Evolutionary conservation across 2,797 vertebrate genomes (phyloP), one percentile per base, ranked within the genome.

Genomic region (Accipiter badius): DNA sequence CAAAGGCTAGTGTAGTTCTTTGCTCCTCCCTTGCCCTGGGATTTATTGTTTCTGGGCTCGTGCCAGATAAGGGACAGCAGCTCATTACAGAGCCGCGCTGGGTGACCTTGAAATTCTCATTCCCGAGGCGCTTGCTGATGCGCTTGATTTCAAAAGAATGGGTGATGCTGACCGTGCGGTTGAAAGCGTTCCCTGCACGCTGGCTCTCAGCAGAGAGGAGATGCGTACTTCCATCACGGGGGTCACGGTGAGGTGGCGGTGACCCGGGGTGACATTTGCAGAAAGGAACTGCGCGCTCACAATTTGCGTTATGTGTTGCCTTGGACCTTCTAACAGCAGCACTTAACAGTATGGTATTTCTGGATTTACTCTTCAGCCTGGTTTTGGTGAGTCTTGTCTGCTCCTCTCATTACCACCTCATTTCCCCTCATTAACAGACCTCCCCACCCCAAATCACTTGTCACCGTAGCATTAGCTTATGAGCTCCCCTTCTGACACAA

Each of bases 351-450:
- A 8, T 1, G 1, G 39, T 62, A 11, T 65, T 57, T 78, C 76
- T 91, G 87, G 66, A 59, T 61, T 73, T 71, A 69, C 72, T 33
- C 91, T 22, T n/a, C 39, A 67, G 61, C 31, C 83, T 70, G 58
- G 10, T 66, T 77, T 72, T 58, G 89, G 40, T 72, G 72, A 82
- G 76, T 82, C 66, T 31, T 88, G 87, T 73, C 86, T 65, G 58
- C 66, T 91, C 63, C 72, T 82, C 66, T 97, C 91, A 84, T 89
- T 66, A 72, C 57, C 93, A 70, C 92, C 71, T 96, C 93, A 86
- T 94, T 86, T 79, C 52, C 74, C 42, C 65, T 89, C 95, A 95
- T 96, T 96, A 95, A 93, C 87, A 81, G 87, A 72, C 15, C 19
- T 40, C 13, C 21, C 37, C 11, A n/a, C 25, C 61, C 40, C 22